A percentile compares a stretch with the other conserved stretches of the same genome.
phyloP scores from a whole-genome alignment of 1,140 invertebrate genomes.

The Acyrthosiphon pisum region DNA sequence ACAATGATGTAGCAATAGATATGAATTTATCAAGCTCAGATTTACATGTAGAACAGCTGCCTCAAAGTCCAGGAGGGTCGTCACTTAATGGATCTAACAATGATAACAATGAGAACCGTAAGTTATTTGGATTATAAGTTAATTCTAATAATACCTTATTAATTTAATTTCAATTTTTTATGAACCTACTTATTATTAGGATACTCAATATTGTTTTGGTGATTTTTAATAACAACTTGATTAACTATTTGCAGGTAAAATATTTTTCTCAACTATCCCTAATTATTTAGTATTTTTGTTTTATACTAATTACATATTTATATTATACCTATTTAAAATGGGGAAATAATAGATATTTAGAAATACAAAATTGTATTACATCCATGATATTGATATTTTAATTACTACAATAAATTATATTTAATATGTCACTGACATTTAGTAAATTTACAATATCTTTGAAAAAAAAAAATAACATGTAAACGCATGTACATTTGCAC shows the following conservation, averaged over 20 bases:
- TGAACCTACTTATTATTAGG: too few species aligned
- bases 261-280: not conserved
- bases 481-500: too few species aligned
- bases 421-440: not conserved
- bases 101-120: conserved; percentile 54
- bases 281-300: not conserved
- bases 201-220: too few species aligned
- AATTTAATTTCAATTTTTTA: not conserved
- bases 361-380: not conserved
- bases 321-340: too few species aligned
- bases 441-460: not conserved
- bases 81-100: conserved; percentile 61
- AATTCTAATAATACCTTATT: not conserved
- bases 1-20: conserved; percentile 46
- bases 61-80: conserved; percentile 58
- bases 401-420: not conserved
- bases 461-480: too few species aligned
- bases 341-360: too few species aligned
- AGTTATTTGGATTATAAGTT: not conserved
- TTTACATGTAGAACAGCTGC: conserved; percentile 59
- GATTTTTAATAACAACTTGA: too few species aligned
- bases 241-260: not conserved
- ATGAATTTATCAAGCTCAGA: conserved; percentile 58
- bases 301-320: not conserved
- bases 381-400: not conserved